Conservation (phyloP, 1,140 invertebrate genomes). For the Chrysopa pallens region DNA sequence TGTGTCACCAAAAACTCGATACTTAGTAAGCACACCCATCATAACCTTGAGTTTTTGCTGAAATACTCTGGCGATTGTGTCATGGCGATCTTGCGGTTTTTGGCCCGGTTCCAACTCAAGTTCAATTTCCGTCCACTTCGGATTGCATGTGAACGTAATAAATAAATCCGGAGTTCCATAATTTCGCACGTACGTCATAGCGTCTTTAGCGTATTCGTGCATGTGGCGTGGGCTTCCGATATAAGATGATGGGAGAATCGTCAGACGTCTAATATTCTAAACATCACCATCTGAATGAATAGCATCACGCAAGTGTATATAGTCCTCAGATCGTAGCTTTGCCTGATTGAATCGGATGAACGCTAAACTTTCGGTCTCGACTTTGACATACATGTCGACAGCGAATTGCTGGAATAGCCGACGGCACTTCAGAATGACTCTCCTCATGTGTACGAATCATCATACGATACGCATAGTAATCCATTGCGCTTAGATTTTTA, state of each 20-base stretch:
- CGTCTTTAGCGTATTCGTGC: conserved; percentile 25
- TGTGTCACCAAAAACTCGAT: conserved; percentile 15
- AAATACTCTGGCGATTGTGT: conserved; percentile 24
- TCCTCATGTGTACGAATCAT: conserved; percentile 10
- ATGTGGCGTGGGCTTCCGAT: conserved; percentile 23
- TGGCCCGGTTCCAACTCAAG: background rate
- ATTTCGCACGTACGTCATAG: conserved; percentile 19
- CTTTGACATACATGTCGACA: too few relatives aligned
- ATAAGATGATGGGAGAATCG: conserved; percentile 25
- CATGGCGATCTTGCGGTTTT: conserved; percentile 15
- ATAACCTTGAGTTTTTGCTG: conserved; percentile 19
- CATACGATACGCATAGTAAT: conserved; percentile 12
- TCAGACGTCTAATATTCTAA: conserved; percentile 7
- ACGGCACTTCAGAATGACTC: conserved; percentile 10
- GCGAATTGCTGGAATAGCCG: too few relatives aligned
- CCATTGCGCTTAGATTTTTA: conserved; percentile 11
- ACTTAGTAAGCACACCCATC: conserved; percentile 16
- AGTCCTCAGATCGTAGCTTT: conserved; percentile 8
- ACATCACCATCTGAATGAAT: conserved; percentile 3
- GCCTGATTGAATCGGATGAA: background rate
- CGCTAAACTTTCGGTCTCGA: too few relatives aligned
- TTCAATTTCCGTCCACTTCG: background rate
- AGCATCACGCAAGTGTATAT: conserved; percentile 11
- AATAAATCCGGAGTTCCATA: conserved; percentile 10
- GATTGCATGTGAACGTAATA: too few relatives aligned